Conservation (phyloP, 1,140 invertebrate species). For the Saccostrea echinata region DNA sequence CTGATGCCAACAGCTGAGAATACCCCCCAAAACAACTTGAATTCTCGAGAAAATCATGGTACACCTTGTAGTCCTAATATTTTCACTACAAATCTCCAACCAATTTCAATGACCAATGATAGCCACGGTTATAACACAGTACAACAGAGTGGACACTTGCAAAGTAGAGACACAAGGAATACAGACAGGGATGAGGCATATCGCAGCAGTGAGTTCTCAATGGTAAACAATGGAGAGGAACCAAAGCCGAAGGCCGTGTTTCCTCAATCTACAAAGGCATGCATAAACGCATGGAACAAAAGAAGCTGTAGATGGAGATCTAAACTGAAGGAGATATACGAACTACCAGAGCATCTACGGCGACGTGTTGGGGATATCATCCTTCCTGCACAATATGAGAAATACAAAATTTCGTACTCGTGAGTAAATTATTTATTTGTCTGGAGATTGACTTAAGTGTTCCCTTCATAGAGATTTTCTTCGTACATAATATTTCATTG, state of each 20-base stretch:
- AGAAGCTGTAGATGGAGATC: slow-evolving; percentile 63
- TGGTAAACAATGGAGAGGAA: neutral
- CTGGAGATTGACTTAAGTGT: neutral
- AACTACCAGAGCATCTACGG: slow-evolving; percentile 57
- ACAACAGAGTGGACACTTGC: neutral
- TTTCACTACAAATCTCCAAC: neutral
- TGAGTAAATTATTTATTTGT: slow-evolving; percentile 49
- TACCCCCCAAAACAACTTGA: neutral
- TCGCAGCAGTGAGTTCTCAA: neutral
- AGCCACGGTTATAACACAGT: neutral
- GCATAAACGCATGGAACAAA: slow-evolving; percentile 33
- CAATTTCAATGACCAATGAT: neutral
- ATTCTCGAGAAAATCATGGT: neutral
- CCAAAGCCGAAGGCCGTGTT: neutral
- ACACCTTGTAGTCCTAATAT: neutral
- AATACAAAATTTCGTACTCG: slow-evolving; percentile 65
- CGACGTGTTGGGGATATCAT: slow-evolving; percentile 65
- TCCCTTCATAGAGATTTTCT: neutral
- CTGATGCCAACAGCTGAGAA: neutral
- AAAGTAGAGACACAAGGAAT: neutral
- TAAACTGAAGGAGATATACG: slow-evolving; percentile 59
- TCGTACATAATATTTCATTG: neutral
- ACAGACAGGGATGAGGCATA: neutral
- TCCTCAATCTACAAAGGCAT: neutral
- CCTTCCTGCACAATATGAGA: slow-evolving; percentile 54